A percentile compares a stretch with the other conserved stretches of the same genome.
phyloP scores from a whole-genome alignment of 2,888 invertebrate species.

The Stomorhina lunata region DNA sequence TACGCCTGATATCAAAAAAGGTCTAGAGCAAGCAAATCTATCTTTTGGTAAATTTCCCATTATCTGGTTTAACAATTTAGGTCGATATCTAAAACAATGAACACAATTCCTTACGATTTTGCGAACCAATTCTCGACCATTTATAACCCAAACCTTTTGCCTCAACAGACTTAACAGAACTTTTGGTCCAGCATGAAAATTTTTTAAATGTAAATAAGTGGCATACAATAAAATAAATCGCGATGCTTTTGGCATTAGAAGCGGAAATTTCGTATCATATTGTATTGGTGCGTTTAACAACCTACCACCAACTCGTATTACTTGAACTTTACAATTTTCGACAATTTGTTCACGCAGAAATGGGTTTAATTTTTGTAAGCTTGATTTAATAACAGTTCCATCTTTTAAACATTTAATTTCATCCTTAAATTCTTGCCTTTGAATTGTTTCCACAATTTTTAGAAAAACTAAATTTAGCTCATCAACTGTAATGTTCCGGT shows the following conservation, averaged over 20 bases:
- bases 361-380: background rate
- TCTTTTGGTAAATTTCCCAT: conserved; percentile 35
- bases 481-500: background rate
- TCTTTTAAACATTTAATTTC: no score
- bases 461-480: conserved; percentile 3
- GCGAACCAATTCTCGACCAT: conserved; percentile 13
- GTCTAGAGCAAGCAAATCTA: conserved; percentile 5
- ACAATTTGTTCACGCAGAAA: background rate
- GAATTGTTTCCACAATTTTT: conserved; percentile 13
- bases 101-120: conserved; percentile 40
- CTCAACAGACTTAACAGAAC: conserved; percentile 19
- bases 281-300: conserved; percentile 4
- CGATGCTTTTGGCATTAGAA: conserved; percentile 5
- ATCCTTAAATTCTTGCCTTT: no score
- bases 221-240: background rate
- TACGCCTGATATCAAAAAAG: conserved; percentile 31
- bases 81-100: conserved; percentile 34
- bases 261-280: conserved; percentile 21
- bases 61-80: conserved; percentile 38
- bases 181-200: conserved; percentile 25
- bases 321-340: background rate
- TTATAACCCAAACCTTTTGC: conserved; percentile 20
- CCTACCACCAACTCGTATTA: conserved; percentile 22
- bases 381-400: no score
- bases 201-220: conserved; percentile 3